Evolutionary conservation across 2,113 vertebrate genomes (phyloP), one percentile per base, ranked within the genome.

Genomic region (Bucco capensis): DNA sequence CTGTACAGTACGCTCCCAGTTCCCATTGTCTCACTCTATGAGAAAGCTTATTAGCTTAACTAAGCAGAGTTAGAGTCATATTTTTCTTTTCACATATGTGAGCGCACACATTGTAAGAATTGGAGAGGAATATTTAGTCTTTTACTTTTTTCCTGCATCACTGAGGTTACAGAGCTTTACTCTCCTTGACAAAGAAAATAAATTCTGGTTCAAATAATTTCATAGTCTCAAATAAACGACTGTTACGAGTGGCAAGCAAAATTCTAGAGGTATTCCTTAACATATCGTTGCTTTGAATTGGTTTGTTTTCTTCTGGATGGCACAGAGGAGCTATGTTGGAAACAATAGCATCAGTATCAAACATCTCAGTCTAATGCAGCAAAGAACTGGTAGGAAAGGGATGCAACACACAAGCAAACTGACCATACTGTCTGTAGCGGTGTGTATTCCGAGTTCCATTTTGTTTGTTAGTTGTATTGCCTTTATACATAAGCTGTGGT

Each of bases 31-130:
- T 96, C 71, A 75, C 33, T 92, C 73, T 84, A 57, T 92, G 88
- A 96, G 92, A 94, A 96, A 92, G 66, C 80, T 93, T 94, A 92
- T 86, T 94, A 94, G 53, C 86, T 91, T 83, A 94, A 91, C 94
- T 84, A 22, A 86, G 78, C 58, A 76, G 86, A 81, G 53, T 88
- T 82, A 86, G 65, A 94, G 38, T 93, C 25, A 10, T 72, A 81
- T 75, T 95, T 42, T 93, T 95, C 46, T 86, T 31, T 81, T 89
- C 73, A 60, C 89, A 70, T 79, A 61, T 94, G 86, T 87, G 62
- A 86, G 50, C 74, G 61, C 53, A 42, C 49, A 33, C 31, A 28
- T 65, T 91, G 53, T 57, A 44, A 90, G 87, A 92, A 87, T 4
- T n/a, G 15, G 51, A 76, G 35, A 66, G 27, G 44, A 95, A 88